Evolutionary conservation across 2,797 vertebrate genomes (phyloP).

Genomic region (Oryzias sinensis): DNA sequence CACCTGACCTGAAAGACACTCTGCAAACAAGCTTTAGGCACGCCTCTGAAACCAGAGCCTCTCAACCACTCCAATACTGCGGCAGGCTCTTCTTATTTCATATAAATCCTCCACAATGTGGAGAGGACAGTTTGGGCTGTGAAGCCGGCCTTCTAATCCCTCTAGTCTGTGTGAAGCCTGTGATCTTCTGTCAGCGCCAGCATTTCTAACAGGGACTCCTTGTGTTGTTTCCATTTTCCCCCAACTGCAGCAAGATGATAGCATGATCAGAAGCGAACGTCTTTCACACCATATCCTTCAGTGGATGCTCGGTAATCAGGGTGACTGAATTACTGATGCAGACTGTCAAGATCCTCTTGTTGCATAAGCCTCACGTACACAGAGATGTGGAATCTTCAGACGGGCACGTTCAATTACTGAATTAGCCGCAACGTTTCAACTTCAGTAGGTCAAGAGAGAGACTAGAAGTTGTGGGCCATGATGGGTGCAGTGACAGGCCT

Average conservation of each 20-base stretch:
- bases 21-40: slow-evolving; percentile 46
- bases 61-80: slow-evolving; percentile 44
- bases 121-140: slow-evolving; percentile 4
- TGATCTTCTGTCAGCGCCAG: slow-evolving; percentile 40
- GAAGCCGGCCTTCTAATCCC: slow-evolving; percentile 22
- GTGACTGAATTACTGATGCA: slow-evolving; percentile 21
- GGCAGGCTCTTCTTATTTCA: slow-evolving; percentile 59
- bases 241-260: slow-evolving; percentile 17
- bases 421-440: neutral
- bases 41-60: slow-evolving; percentile 45
- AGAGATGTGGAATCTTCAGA: slow-evolving; percentile 37
- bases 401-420: slow-evolving; percentile 29
- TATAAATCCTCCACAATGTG: slow-evolving; percentile 17
- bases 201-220: slow-evolving; percentile 14
- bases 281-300: slow-evolving; percentile 5
- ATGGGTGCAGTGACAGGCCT: too few relatives aligned
- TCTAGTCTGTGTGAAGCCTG: slow-evolving; percentile 33
- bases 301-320: slow-evolving; percentile 36
- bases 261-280: slow-evolving; percentile 2
- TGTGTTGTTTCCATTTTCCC: slow-evolving; percentile 20
- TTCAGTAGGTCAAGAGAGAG: neutral
- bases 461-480: neutral
- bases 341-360: slow-evolving; percentile 54
- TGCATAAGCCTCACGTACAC: slow-evolving; percentile 33
- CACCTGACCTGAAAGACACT: slow-evolving; percentile 19